Conservation (phyloP, 2,797 vertebrate genomes). For the Sciurus vulgaris region DNA sequence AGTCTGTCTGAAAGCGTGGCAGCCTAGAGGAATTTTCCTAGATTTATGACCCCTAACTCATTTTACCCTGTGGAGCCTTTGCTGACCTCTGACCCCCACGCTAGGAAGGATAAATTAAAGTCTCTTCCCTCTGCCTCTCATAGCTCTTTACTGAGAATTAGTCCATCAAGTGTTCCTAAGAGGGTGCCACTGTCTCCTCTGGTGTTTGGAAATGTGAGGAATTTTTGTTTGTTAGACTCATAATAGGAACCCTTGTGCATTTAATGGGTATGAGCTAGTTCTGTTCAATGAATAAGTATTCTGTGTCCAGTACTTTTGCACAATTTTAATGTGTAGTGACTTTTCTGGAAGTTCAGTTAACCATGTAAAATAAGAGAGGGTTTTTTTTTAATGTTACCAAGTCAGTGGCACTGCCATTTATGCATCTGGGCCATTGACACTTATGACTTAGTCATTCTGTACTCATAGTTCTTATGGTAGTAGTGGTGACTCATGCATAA, state of each 20-base stretch:
- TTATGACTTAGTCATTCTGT: background rate
- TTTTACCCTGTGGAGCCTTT: background rate
- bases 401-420: accelerated
- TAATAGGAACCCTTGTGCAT: background rate
- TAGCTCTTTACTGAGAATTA: background rate
- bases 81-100: background rate
- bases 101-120: background rate
- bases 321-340: background rate
- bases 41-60: background rate
- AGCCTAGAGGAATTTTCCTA: background rate
- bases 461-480: background rate
- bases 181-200: background rate
- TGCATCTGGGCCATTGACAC: background rate
- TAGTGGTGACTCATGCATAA: background rate
- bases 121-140: background rate
- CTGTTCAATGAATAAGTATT: background rate
- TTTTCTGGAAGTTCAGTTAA: background rate
- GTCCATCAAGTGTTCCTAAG: background rate
- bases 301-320: background rate
- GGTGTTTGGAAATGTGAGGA: background rate
- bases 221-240: background rate
- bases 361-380: background rate
- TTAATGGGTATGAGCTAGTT: background rate
- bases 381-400: background rate
- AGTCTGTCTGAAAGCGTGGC: background rate